Conservation (phyloP, 37 sponge, comb jelly and placozoan species). For the Aplysina aerophoba region DNA sequence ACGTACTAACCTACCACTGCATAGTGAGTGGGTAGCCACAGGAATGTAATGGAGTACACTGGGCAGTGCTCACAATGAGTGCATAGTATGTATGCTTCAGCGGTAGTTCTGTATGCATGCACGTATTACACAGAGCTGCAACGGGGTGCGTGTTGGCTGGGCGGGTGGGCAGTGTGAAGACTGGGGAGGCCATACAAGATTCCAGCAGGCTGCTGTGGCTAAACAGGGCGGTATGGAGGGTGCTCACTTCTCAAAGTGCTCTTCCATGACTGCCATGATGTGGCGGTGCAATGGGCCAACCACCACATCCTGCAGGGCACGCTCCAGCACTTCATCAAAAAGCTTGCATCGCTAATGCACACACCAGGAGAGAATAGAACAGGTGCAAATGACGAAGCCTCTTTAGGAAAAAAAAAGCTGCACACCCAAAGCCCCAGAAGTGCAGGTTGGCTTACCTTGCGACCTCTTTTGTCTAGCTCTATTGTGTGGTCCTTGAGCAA, state of each 20-base stretch:
- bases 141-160: conserved; percentile 46
- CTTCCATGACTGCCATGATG: conserved; percentile 25
- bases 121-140: no score
- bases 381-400: no score
- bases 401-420: no score
- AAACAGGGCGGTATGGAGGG: not conserved
- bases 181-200: not conserved
- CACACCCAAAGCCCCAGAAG: no score
- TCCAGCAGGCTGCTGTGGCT: not conserved
- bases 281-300: not conserved
- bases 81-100: no score
- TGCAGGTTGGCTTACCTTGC: not conserved
- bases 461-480: conserved; percentile 37
- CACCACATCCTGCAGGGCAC: conserved; percentile 50
- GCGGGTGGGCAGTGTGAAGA: not conserved
- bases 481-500: conserved; percentile 50
- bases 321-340: conserved; percentile 70
- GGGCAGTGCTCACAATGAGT: no score
- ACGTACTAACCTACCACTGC: no score
- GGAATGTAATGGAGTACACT: no score
- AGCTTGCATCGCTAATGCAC: conserved; percentile 2
- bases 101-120: no score
- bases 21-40: no score
- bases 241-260: conserved; percentile 34
- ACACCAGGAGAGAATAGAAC: no score